Evolutionary conservation across 2,888 invertebrate genomes (phyloP), one percentile per base, ranked within the genome.

Genomic region (Macrophya alboannulata): DNA sequence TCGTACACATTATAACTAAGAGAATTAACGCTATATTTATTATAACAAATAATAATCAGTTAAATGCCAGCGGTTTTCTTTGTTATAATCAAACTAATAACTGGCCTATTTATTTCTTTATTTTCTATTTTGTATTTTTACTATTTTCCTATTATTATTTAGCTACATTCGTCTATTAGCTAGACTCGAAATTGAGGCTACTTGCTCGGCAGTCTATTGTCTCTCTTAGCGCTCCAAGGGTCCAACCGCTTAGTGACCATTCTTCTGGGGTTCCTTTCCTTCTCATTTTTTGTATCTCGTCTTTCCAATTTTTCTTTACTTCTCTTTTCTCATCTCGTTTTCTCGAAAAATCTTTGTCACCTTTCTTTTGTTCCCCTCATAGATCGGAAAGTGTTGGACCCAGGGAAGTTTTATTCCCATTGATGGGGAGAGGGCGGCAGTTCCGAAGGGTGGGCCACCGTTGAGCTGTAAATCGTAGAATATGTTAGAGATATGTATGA

Each of bases 381-480:
- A 31, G 83, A 83, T 68, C 17, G 83, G 51, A 83, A 31, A 68
- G n/a, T 8, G 65, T 83, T 71, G 83, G 83, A 65, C 83, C 83
- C 68, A 48, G 51, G 79, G 65, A 79, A 85, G 40, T 40, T 83
- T 97, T 97, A 98, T 96, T 98, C 98, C 99, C 99, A 99, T 94
- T 98, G 98, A 94, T 99, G 99, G 90, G 99, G 99, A 92, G 99
- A 99, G 68, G 99, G 99, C 92, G 99, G 99, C 94, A 99, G 95
- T 95, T 99, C 99, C 89, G 98, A 98, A 87, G 99, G 98, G 94
- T 99, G 99, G 91, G 99, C 99, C 94, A 99, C 98, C 91, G 98
- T 97, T 92, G 99, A 98, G 96, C 99, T 99, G 96, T 89, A 97
- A 96, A 90, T 91, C 86, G 37, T 25, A 59, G 0, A 81, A 40